These are phyloP conservation scores for Trochalopteron elliotii DNA, from an alignment of 2,113 vertebrate genomes.

Conservation along the genomic window DNA sequence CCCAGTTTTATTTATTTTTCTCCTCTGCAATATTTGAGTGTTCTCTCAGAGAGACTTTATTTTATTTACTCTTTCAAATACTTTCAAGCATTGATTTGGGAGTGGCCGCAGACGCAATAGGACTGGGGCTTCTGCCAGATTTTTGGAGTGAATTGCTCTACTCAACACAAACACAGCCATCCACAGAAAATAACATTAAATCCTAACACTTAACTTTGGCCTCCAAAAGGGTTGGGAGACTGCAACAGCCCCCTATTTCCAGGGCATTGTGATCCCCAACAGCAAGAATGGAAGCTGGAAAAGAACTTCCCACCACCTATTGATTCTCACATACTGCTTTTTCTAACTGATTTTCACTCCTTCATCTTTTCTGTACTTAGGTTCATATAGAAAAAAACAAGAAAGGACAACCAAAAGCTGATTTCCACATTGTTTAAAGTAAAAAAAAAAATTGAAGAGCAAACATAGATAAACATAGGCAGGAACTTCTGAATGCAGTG, in stretches of 20 bases:
- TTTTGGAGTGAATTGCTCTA: not conserved
- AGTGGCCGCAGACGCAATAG: not conserved
- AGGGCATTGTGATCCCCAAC: not conserved
- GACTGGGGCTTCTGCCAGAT: not conserved
- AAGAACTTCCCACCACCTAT: not conserved
- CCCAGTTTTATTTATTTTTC: not conserved
- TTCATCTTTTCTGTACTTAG: not conserved
- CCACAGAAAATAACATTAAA: not conserved
- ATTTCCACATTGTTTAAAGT: not conserved
- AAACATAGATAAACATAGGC: not conserved
- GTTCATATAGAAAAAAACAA: not conserved
- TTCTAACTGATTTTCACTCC: not conserved
- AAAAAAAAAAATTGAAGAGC: not conserved
- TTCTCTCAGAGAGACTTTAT: not conserved
- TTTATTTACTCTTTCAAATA: not conserved
- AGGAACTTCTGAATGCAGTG: not conserved
- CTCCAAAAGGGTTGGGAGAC: not conserved
- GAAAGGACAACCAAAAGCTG: not conserved
- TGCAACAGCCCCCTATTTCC: not conserved
- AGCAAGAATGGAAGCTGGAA: not conserved
- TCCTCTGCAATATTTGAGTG: not conserved
- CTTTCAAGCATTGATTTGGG: not conserved
- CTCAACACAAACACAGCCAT: not conserved
- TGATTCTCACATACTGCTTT: not conserved
- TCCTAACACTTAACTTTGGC: not conserved